These are phyloP conservation scores for Bufotes viridis DNA, from an alignment of 2,797 vertebrate genomes.

Conservation along the genomic window DNA sequence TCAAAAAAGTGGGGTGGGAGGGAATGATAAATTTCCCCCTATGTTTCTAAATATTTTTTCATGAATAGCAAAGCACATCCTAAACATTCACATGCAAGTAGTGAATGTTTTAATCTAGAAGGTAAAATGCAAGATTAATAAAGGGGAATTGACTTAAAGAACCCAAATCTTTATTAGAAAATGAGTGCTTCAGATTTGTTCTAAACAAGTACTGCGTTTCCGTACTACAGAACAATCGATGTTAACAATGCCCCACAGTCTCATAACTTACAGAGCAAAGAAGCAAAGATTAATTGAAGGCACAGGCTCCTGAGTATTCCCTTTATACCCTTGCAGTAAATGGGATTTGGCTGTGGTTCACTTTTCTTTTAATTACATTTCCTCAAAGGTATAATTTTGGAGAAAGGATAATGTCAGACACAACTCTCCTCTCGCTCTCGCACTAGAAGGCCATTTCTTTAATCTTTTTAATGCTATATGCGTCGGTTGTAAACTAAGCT, in stretches of 20 bases:
- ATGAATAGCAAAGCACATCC: no score
- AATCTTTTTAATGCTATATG: conserved; percentile 19
- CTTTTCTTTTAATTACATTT: conserved; percentile 45
- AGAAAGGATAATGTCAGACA: background rate
- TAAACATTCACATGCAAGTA: no score
- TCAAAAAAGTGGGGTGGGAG: no score
- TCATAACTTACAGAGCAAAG: conserved; percentile 44
- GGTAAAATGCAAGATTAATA: background rate
- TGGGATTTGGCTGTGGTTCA: conserved; percentile 35
- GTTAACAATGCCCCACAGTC: conserved; percentile 37
- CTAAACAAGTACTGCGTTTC: background rate
- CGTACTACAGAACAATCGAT: background rate
- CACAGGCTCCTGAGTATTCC: conserved; percentile 28
- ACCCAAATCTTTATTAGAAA: background rate
- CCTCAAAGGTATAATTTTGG: conserved; percentile 42
- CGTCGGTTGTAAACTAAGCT: conserved; percentile 4
- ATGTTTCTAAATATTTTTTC: no score
- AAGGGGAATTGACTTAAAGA: background rate
- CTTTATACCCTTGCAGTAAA: conserved; percentile 33
- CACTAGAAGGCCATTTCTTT: background rate
- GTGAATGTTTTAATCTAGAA: no score
- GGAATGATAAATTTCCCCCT: no score
- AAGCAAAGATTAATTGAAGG: conserved; percentile 37
- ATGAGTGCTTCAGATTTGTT: background rate
- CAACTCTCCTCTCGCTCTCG: background rate